Conservation (phyloP, 2,888 invertebrate species). For the Anaspis maculata region DNA sequence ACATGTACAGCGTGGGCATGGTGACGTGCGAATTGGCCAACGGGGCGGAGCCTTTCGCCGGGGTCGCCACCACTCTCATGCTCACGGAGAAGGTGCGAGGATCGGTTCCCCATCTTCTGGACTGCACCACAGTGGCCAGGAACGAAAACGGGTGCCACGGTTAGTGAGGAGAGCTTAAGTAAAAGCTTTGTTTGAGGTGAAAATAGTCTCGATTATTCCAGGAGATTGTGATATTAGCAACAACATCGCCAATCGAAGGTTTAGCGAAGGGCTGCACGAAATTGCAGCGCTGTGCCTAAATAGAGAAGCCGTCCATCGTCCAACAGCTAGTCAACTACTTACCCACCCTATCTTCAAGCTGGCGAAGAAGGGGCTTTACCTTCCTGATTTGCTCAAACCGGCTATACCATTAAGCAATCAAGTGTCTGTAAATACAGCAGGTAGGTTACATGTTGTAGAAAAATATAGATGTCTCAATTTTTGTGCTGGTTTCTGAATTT, state of each 20-base stretch:
- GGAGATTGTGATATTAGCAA: conserved; percentile 31
- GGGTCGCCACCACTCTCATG: conserved; percentile 83
- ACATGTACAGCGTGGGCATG: conserved; percentile 87
- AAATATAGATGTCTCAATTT: background rate
- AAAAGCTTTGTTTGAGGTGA: no score
- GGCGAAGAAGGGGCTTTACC: conserved; percentile 50
- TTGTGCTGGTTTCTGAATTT: no score
- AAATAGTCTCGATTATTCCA: conserved; percentile 14
- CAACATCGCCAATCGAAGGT: conserved; percentile 51
- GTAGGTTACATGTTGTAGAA: conserved; percentile 33
- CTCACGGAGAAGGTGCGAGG: conserved; percentile 83
- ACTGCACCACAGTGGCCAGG: conserved; percentile 60
- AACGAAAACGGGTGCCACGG: conserved; percentile 39
- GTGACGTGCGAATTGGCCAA: conserved; percentile 82
- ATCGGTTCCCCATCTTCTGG: conserved; percentile 64
- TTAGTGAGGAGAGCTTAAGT: no score
- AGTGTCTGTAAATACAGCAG: conserved; percentile 44
- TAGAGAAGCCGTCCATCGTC: conserved; percentile 60
- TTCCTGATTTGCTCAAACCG: conserved; percentile 58
- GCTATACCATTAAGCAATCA: conserved; percentile 59
- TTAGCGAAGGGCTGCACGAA: conserved; percentile 70
- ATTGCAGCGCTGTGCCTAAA: conserved; percentile 66
- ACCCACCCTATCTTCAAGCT: conserved; percentile 72
- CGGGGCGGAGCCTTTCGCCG: conserved; percentile 80
- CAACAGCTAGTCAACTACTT: conserved; percentile 60